Evolutionary conservation across 2,113 vertebrate species (phyloP).

Genomic region (Rhegmatorhina hoffmannsi): DNA sequence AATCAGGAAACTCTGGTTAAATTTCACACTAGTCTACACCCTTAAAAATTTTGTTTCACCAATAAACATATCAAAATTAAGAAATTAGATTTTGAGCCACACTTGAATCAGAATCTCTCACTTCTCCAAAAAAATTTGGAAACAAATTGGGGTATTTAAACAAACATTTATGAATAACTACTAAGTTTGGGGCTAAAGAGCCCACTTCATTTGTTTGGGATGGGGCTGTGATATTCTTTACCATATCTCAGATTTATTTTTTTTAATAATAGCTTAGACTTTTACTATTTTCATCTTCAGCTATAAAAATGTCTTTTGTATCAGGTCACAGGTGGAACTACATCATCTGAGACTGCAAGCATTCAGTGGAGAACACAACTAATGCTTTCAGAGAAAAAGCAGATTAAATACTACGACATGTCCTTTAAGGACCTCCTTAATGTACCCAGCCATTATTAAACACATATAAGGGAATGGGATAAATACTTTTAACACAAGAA

Average conservation of each 20-base stretch:
- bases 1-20: not conserved
- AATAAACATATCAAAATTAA: not conserved
- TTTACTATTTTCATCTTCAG: not conserved
- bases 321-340: not conserved
- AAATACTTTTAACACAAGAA: not conserved
- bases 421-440: not conserved
- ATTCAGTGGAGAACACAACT: not conserved
- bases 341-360: not conserved
- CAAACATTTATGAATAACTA: not conserved
- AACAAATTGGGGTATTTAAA: not conserved
- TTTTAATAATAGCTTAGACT: not conserved
- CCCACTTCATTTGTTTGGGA: not conserved
- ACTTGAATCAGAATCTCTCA: not conserved
- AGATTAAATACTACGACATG: not conserved
- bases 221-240: not conserved
- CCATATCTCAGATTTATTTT: not conserved
- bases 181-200: rapidly evolving
- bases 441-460: not conserved
- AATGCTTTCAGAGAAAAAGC: not conserved
- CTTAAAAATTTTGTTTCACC: not conserved
- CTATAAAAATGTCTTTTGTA: not conserved
- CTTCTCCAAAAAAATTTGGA: not conserved
- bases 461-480: not conserved
- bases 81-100: not conserved
- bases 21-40: rapidly evolving